phyloP scores from a whole-genome alignment of 1,140 invertebrate species.

The Anadara kagoshimensis region DNA sequence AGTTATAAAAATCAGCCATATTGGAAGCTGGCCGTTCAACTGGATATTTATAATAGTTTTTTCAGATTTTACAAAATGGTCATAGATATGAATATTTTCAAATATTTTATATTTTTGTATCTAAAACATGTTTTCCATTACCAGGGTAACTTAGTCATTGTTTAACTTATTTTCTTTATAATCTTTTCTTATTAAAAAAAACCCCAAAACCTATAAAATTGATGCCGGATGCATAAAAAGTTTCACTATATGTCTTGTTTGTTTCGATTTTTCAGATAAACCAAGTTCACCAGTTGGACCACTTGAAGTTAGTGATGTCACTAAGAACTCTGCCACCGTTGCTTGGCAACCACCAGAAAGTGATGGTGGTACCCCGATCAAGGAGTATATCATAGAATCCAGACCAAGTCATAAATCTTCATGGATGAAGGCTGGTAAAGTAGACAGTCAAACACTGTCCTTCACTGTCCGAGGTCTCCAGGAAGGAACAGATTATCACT shows the following conservation, averaged over 20 bases:
- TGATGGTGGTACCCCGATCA: conserved; percentile 96
- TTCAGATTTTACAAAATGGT: too few relatives aligned
- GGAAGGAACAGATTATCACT: conserved; percentile 91
- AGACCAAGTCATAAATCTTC: conserved; percentile 92
- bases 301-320: conserved; percentile 87
- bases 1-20: too few relatives aligned
- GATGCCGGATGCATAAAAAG: too few relatives aligned
- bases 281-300: conserved; percentile 90
- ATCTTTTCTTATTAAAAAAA: too few relatives aligned
- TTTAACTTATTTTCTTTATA: conserved; percentile 5
- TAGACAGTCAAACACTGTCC: conserved; percentile 37
- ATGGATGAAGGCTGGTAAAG: conserved; percentile 83
- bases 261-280: conserved; percentile 79
- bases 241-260: background rate
- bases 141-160: conserved; percentile 23
- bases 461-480: conserved; percentile 83
- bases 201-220: too few relatives aligned
- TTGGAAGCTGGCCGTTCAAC: too few relatives aligned
- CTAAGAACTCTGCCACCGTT: conserved; percentile 93
- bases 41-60: too few relatives aligned
- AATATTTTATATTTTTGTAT: too few relatives aligned
- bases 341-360: conserved; percentile 90
- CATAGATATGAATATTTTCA: too few relatives aligned
- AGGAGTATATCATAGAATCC: conserved; percentile 95
- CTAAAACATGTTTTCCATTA: too few relatives aligned